phyloP scores from a whole-genome alignment of 2,797 vertebrate species.

The Myotis planiceps region DNA sequence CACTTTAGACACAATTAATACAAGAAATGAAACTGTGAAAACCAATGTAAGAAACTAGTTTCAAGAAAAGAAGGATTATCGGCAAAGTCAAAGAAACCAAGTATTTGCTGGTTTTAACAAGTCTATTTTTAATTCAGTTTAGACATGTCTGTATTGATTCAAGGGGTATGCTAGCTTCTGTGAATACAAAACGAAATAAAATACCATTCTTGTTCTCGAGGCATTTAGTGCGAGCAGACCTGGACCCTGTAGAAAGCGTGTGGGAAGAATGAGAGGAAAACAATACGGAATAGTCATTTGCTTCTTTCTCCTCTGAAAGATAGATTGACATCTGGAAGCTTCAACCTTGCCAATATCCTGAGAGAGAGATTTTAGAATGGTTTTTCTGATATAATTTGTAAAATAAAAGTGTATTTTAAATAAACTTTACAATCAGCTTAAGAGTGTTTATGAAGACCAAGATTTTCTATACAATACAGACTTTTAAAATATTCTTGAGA shows the following conservation, averaged over 20 bases:
- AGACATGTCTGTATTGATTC: neutral
- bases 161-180: neutral
- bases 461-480: neutral
- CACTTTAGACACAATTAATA: neutral
- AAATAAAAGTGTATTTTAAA: neutral
- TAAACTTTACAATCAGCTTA: neutral
- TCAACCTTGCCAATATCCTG: neutral
- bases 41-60: neutral
- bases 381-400: neutral
- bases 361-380: neutral
- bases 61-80: neutral
- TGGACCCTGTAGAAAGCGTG: neutral
- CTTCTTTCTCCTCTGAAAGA: neutral
- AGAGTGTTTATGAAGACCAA: neutral
- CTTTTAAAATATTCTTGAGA: constrained; percentile 39
- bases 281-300: neutral
- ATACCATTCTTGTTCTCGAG: neutral
- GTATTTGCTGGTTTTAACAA: neutral
- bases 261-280: neutral
- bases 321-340: neutral
- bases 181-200: neutral
- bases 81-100: neutral
- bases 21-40: neutral
- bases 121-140: neutral
- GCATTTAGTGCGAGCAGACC: neutral